Evolutionary conservation across 92 coral and sea anemone genomes (phyloP), one percentile per base, ranked within the genome.

Genomic region (Zoanthus gigantus): DNA sequence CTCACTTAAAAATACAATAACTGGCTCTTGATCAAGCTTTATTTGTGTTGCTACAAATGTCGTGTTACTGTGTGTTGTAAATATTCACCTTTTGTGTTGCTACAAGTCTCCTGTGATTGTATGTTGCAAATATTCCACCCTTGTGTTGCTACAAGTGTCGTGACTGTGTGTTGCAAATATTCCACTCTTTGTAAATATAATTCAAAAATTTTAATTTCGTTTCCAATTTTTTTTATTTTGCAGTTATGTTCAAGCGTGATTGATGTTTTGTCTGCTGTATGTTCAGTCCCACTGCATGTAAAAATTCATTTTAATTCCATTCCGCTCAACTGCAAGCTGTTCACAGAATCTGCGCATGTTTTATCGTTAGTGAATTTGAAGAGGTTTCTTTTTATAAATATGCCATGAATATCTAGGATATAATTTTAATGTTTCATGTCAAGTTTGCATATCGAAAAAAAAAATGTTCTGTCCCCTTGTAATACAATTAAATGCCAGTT

Each of bases 191-290:
- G 15, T 37, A 9, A 53, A 5, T 7, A 7, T 63, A 17, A 63
- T 63, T 63, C 28, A 63, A 63, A 63, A 5, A 16, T 63, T 17
- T 63, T 23, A 63, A 17, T 63, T 58, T 63, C 28, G 7, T 63
- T 63, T 63, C 30, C 9, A 52, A 46, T 71, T 84, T 88, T 85
- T 87, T 81, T 89, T 93, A 72, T 91, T 88, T 93, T 94, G 88
- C 96, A 94, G 96, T 89, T 92, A 86, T 94, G 67, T 94, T 78
- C 94, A 83, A 94, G 94, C 94, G 29, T 92, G 90, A 86, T 83
- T 83, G 91, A 31, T 79, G 75, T 88, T 67, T 57, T 81, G 63
- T 81, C 10, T 37, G 84, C 85, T n/a, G 75, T 58, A 47, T 81
- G 85, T 81, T 71, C 46, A 18, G 9, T 53, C 58, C 75, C 85